Conservation (phyloP, 2,888 invertebrate species). For the Hypena proboscidalis region DNA sequence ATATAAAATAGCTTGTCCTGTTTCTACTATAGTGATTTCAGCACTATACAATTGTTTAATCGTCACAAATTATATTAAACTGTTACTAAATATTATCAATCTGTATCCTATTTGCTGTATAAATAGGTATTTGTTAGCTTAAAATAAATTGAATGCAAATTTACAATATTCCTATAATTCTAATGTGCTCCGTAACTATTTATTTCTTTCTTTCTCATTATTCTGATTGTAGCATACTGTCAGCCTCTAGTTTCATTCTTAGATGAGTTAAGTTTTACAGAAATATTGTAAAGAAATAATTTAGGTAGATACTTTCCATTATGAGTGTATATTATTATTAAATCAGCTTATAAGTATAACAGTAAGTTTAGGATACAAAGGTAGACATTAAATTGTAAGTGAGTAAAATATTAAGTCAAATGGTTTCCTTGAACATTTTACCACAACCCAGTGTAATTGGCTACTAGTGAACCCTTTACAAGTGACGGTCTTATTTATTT, state of each 20-base stretch:
- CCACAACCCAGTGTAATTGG: slow-evolving; percentile 31
- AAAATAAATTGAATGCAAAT: slow-evolving; percentile 37
- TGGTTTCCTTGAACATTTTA: slow-evolving; percentile 33
- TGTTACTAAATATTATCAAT: slow-evolving; percentile 52
- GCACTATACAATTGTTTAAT: slow-evolving; percentile 57
- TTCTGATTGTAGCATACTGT: slow-evolving; percentile 51
- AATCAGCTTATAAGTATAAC: slow-evolving; percentile 68
- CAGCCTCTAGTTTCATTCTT: slow-evolving; percentile 61
- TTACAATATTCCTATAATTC: slow-evolving; percentile 31
- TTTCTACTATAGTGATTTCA: slow-evolving; percentile 56
- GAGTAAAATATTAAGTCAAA: slow-evolving; percentile 52
- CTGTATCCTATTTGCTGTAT: slow-evolving; percentile 61
- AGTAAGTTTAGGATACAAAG: slow-evolving; percentile 64
- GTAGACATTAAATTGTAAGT: slow-evolving; percentile 68
- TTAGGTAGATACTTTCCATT: slow-evolving; percentile 70
- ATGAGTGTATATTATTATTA: slow-evolving; percentile 75
- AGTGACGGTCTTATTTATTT: slow-evolving; percentile 68
- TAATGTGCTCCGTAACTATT: slow-evolving; percentile 44
- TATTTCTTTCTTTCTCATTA: slow-evolving; percentile 51
- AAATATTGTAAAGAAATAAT: slow-evolving; percentile 66
- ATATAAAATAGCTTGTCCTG: slow-evolving; percentile 55
- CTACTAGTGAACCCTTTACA: slow-evolving; percentile 36
- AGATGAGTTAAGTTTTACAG: slow-evolving; percentile 56
- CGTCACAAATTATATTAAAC: slow-evolving; percentile 68
- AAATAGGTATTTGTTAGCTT: slow-evolving; percentile 44